A percentile compares a stretch with the other conserved stretches of the same genome.
phyloP scores from a whole-genome alignment of 2,888 invertebrate genomes.

The Hyposoter dolosus region DNA sequence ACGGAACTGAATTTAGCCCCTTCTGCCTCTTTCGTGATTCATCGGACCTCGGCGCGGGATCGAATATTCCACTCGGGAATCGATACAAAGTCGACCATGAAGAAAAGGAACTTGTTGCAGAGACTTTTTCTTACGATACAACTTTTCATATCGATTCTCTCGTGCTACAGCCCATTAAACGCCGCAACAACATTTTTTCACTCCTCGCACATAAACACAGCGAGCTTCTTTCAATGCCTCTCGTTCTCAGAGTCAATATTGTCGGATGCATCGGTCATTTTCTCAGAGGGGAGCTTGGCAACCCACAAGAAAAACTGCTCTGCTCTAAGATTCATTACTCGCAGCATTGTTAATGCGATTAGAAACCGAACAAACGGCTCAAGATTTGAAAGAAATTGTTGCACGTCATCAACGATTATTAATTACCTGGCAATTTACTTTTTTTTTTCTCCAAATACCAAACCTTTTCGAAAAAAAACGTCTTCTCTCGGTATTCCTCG shows the following conservation, averaged over 20 bases:
- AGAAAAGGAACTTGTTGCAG: neutral
- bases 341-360: neutral
- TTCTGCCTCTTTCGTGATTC: slow-evolving; percentile 43
- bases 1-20: slow-evolving; percentile 23
- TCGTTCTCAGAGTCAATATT: slow-evolving; percentile 52
- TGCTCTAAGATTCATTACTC: neutral
- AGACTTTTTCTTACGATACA: neutral
- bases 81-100: slow-evolving; percentile 26
- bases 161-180: slow-evolving; percentile 10
- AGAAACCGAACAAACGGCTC: too few species aligned
- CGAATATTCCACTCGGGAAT: slow-evolving; percentile 38
- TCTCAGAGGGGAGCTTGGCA: slow-evolving; percentile 17
- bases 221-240: slow-evolving; percentile 33
- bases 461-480: too few species aligned
- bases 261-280: slow-evolving; percentile 50
- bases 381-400: neutral
- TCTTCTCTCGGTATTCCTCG: too few species aligned
- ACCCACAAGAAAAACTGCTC: neutral
- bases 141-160: slow-evolving; percentile 10
- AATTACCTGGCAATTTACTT: neutral
- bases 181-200: slow-evolving; percentile 20
- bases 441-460: too few species aligned
- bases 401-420: neutral
- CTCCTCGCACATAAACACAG: slow-evolving; percentile 11
- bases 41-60: slow-evolving; percentile 15